phyloP scores from a whole-genome alignment of 2,797 vertebrate species.

The Hemibagrus guttatus region DNA sequence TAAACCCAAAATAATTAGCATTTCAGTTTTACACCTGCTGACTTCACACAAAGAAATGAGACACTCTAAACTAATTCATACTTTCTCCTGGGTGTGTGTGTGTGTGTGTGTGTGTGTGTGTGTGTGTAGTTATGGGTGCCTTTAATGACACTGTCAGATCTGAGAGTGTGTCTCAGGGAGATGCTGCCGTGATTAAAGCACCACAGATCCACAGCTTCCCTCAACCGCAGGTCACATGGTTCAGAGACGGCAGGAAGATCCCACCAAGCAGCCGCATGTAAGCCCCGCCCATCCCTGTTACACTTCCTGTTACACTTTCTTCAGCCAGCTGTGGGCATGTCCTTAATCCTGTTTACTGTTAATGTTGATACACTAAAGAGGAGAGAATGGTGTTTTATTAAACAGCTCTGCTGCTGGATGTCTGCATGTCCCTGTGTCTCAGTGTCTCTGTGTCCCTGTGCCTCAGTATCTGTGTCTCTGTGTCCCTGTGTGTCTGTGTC shows the following conservation, averaged over 20 bases:
- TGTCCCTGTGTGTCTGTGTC: fast-evolving
- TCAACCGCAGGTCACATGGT: slow-evolving; percentile 96
- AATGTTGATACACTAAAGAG: not conserved
- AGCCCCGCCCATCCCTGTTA: slow-evolving; percentile 52
- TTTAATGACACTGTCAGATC: slow-evolving; percentile 86
- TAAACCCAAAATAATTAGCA: slow-evolving; percentile 8
- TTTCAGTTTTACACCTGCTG: not conserved
- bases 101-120: slow-evolving; percentile 41
- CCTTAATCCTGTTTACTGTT: not conserved
- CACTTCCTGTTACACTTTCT: not conserved
- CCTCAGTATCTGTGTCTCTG: too few species aligned
- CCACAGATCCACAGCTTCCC: slow-evolving; percentile 93
- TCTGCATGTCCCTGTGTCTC: not conserved
- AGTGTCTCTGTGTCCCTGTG: not conserved
- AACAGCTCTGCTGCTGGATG: not conserved
- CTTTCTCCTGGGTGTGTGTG: slow-evolving; percentile 40
- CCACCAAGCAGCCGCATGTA: slow-evolving; percentile 96
- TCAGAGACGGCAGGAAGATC: slow-evolving; percentile 92
- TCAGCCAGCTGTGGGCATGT: too few species aligned
- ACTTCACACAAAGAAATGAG: slow-evolving; percentile 29
- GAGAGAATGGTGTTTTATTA: not conserved
- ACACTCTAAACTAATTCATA: not conserved
- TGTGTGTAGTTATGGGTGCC: slow-evolving; percentile 89
- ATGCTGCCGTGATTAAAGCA: slow-evolving; percentile 84
- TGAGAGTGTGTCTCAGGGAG: slow-evolving; percentile 88